Percentiles rank a stretch among this genome's conserved stretches.
These are phyloP conservation scores for Myotis daubentonii DNA, from an alignment of 2,797 vertebrate species.

Conservation along the genomic window DNA sequence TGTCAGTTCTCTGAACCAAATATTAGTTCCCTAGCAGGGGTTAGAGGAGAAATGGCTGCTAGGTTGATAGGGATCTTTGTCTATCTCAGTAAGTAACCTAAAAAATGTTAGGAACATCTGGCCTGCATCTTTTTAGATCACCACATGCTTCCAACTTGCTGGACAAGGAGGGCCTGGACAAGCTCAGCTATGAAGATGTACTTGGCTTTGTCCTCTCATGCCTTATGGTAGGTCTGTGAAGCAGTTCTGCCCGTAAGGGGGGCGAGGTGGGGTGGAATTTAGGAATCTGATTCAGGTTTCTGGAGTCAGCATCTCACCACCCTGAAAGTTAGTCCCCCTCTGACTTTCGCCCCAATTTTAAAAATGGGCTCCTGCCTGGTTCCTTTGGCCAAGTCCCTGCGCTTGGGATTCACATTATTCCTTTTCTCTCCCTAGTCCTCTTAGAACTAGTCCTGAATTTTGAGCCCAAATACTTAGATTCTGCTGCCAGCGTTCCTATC, in stretches of 20 bases:
- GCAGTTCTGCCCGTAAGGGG: not conserved
- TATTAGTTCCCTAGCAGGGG: not conserved
- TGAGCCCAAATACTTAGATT: not conserved
- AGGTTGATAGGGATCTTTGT: not conserved
- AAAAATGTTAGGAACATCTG: not conserved
- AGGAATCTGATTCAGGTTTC: not conserved
- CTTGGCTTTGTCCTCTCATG: not conserved
- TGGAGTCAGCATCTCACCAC: not conserved
- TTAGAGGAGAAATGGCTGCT: not conserved
- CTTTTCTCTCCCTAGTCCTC: not conserved
- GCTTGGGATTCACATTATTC: not conserved
- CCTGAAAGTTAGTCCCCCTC: not conserved
- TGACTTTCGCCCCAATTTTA: not conserved
- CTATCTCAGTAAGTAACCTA: not conserved
- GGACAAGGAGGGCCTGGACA: not conserved
- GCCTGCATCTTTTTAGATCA: not conserved
- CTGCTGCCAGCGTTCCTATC: not conserved
- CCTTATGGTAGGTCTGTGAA: not conserved
- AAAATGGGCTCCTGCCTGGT: not conserved
- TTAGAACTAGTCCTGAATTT: constrained; percentile 9
- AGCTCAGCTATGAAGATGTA: not conserved
- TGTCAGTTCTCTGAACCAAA: constrained; percentile 7
- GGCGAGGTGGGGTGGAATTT: not conserved
- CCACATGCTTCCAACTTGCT: not conserved
- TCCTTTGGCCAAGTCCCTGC: not conserved